Conservation (phyloP, 2,797 vertebrate genomes). For the Pseudocheirus occidentalis region DNA sequence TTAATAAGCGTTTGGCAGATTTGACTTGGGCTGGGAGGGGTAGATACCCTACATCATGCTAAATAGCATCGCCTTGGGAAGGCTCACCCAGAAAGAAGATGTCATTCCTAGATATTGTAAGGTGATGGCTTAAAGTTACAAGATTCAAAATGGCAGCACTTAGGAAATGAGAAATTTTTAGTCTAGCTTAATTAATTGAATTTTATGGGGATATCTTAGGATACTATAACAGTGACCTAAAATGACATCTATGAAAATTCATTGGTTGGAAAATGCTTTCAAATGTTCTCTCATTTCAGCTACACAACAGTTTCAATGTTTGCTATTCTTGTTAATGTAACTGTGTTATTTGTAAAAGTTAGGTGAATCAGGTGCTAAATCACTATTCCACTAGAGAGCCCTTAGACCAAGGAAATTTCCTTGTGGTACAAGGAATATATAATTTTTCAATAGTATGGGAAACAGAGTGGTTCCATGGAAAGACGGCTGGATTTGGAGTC, state of each 20-base stretch:
- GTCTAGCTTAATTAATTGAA: neutral
- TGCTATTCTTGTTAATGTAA: neutral
- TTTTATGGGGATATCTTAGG: neutral
- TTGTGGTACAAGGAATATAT: no score
- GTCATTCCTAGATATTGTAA: neutral
- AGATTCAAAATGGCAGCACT: slow-evolving; percentile 1
- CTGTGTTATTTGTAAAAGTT: neutral
- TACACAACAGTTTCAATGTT: neutral
- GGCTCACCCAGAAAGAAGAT: neutral
- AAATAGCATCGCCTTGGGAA: slow-evolving; percentile 47
- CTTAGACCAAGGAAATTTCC: neutral
- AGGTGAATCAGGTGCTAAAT: neutral
- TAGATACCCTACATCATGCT: slow-evolving; percentile 16
- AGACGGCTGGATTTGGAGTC: neutral
- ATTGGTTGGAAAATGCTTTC: neutral
- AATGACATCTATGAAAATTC: neutral
- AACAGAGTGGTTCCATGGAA: neutral
- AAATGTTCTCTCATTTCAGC: no score
- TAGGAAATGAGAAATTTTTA: neutral
- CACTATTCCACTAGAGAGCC: neutral
- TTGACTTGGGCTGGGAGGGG: slow-evolving; percentile 26
- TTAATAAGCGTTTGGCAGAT: slow-evolving; percentile 61
- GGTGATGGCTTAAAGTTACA: slow-evolving; percentile 12
- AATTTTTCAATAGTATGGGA: no score
- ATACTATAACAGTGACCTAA: neutral